Conservation (phyloP, 2,888 invertebrate genomes). For the Spodoptera littoralis region DNA sequence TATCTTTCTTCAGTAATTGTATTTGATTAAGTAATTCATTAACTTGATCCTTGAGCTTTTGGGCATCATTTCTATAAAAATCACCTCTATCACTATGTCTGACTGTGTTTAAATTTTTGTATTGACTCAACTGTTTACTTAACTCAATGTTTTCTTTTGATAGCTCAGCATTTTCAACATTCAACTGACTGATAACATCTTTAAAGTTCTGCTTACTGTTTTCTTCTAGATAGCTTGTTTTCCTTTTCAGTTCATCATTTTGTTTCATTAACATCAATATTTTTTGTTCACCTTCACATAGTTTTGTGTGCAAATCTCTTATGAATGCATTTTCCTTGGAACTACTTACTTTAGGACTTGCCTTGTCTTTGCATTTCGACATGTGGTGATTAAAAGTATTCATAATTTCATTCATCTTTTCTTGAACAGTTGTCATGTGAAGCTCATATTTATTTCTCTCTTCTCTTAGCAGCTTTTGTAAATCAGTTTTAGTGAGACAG, state of each 20-base stretch:
- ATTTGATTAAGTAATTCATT: slow-evolving; percentile 74
- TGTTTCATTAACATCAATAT: slow-evolving; percentile 84
- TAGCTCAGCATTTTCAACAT: slow-evolving; percentile 81
- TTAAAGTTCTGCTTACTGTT: slow-evolving; percentile 77
- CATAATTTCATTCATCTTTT: slow-evolving; percentile 79
- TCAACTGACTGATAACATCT: slow-evolving; percentile 81
- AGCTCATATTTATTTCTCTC: slow-evolving; percentile 84
- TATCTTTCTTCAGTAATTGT: slow-evolving; percentile 76
- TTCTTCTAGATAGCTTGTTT: slow-evolving; percentile 64
- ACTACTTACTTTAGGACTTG: slow-evolving; percentile 55
- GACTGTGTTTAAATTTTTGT: slow-evolving; percentile 69
- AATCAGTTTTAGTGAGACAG: slow-evolving; percentile 78
- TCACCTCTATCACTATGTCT: slow-evolving; percentile 68
- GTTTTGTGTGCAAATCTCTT: slow-evolving; percentile 79
- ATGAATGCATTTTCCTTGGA: slow-evolving; percentile 71
- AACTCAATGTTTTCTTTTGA: slow-evolving; percentile 83
- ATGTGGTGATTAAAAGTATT: slow-evolving; percentile 77
- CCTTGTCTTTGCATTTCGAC: slow-evolving; percentile 65
- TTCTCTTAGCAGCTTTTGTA: slow-evolving; percentile 76
- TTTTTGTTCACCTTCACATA: slow-evolving; percentile 86
- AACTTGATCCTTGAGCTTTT: slow-evolving; percentile 74
- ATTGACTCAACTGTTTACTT: slow-evolving; percentile 78
- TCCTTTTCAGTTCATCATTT: slow-evolving; percentile 78
- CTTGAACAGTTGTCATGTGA: slow-evolving; percentile 74
- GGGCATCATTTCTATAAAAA: slow-evolving; percentile 67